phyloP scores from a whole-genome alignment of 2,797 vertebrate species.

The Hybognathus amarus region DNA sequence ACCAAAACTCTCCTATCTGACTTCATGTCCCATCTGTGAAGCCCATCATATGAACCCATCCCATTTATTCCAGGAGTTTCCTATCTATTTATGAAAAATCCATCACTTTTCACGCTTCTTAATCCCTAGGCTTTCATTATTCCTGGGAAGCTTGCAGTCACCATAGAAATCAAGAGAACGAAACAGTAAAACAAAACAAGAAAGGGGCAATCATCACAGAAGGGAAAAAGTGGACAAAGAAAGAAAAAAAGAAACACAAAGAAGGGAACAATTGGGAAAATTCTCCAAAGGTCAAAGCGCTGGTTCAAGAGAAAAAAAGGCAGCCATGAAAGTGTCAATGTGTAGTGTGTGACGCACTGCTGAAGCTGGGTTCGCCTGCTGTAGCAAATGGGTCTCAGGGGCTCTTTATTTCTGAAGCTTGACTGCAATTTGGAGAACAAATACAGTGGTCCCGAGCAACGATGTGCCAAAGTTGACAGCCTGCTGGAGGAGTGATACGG shows the following conservation, averaged over 20 bases:
- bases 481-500: constrained; percentile 74
- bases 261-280: constrained; percentile 74
- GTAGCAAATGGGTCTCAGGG: constrained; percentile 76
- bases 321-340: constrained; percentile 74
- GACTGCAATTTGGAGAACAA: constrained; percentile 78
- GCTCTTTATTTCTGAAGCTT: constrained; percentile 82
- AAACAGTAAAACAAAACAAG: constrained; percentile 83
- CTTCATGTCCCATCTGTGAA: constrained; percentile 76
- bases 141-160: constrained; percentile 78
- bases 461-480: constrained; percentile 74
- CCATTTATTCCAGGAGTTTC: constrained; percentile 75
- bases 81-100: constrained; percentile 83
- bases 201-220: constrained; percentile 59
- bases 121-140: constrained; percentile 80
- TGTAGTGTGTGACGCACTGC: constrained; percentile 79
- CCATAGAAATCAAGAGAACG: constrained; percentile 79
- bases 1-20: constrained; percentile 52
- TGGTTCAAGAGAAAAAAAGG: constrained; percentile 61
- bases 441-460: constrained; percentile 71
- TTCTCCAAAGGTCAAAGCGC: constrained; percentile 71
- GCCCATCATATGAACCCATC: constrained; percentile 69
- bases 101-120: constrained; percentile 79
- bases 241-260: constrained; percentile 41
- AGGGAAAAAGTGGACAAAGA: constrained; percentile 51
- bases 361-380: constrained; percentile 70